These are phyloP conservation scores for Synergus japonicus DNA, from an alignment of 2,888 invertebrate species.

Conservation along the genomic window DNA sequence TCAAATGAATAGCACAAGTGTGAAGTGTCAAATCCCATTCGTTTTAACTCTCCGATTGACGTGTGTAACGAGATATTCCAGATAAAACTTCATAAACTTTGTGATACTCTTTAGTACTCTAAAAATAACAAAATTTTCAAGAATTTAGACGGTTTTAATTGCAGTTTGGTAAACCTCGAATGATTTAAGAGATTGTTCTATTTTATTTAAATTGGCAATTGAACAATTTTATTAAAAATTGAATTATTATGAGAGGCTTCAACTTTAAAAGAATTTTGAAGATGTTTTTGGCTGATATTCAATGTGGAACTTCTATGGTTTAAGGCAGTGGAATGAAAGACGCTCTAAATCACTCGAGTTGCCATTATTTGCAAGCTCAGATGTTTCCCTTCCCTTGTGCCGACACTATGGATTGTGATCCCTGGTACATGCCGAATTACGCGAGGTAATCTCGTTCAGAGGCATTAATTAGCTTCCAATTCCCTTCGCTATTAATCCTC, in stretches of 20 bases:
- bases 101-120: neutral
- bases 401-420: slow-evolving; percentile 43
- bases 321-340: slow-evolving; percentile 10
- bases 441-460: slow-evolving; percentile 63
- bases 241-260: too few species aligned
- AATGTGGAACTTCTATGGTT: too few species aligned
- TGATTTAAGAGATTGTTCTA: too few species aligned
- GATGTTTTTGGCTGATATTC: too few species aligned
- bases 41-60: neutral
- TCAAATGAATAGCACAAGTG: neutral
- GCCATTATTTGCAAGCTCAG: slow-evolving; percentile 38
- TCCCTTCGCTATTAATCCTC: slow-evolving; percentile 67
- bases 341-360: slow-evolving; percentile 32
- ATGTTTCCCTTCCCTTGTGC: slow-evolving; percentile 30
- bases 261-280: too few species aligned
- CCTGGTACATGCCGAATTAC: slow-evolving; percentile 56
- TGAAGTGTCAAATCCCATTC: slow-evolving; percentile 2
- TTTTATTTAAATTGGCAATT: too few species aligned
- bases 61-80: neutral
- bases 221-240: too few species aligned
- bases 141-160: too few species aligned
- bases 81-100: neutral
- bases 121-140: too few species aligned
- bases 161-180: too few species aligned
- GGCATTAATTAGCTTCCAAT: slow-evolving; percentile 70